Evolutionary conservation across 2,113 vertebrate species (phyloP).

Genomic region (Arvicanthis niloticus): DNA sequence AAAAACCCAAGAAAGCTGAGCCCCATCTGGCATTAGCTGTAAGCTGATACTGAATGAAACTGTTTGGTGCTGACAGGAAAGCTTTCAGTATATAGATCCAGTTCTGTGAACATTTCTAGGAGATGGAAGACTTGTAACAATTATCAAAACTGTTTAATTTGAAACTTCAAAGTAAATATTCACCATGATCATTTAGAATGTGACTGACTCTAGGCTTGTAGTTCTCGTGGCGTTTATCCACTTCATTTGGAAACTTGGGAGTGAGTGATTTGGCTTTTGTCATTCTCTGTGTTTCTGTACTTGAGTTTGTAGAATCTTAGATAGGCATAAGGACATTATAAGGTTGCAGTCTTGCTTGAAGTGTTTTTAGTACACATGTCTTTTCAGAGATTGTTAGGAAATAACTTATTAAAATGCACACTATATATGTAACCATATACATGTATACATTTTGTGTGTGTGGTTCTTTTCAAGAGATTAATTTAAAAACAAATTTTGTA

Average conservation of each 20-base stretch:
- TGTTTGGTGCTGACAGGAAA: neutral
- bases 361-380: neutral
- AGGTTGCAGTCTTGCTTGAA: slow-evolving; percentile 36
- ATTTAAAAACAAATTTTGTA: slow-evolving; percentile 28
- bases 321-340: neutral
- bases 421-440: neutral
- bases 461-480: slow-evolving; percentile 37
- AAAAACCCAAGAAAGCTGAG: neutral
- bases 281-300: neutral
- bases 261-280: neutral
- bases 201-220: neutral
- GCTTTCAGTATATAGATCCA: slow-evolving; percentile 29
- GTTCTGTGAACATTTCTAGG: slow-evolving; percentile 6
- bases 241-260: slow-evolving; percentile 11
- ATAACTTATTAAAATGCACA: slow-evolving; percentile 42
- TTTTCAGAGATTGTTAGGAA: slow-evolving; percentile 39
- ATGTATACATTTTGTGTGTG: neutral
- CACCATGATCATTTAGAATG: neutral
- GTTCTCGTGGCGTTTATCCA: neutral
- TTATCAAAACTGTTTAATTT: slow-evolving; percentile 54
- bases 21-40: neutral
- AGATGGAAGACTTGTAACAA: neutral
- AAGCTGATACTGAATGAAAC: neutral
- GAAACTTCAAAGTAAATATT: slow-evolving; percentile 42
- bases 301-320: neutral